Conservation (phyloP, 2,888 invertebrate species). For the Mythimna albipuncta region DNA sequence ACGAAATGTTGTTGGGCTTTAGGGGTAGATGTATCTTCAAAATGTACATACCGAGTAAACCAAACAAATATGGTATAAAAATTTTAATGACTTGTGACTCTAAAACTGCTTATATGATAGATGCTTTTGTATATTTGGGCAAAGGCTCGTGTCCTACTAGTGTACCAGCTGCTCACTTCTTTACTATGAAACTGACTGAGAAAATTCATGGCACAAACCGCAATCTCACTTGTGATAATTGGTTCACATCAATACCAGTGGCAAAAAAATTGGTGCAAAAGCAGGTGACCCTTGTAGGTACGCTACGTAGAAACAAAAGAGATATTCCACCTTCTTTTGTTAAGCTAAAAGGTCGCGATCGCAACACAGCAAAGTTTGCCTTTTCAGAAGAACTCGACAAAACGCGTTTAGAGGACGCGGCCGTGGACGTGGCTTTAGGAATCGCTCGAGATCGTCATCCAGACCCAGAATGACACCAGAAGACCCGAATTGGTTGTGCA, state of each 20-base stretch:
- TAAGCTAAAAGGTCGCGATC: conserved; percentile 28
- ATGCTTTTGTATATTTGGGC: conserved; percentile 35
- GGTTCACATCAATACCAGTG: conserved; percentile 36
- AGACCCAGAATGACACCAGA: no score
- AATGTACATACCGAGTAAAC: conserved; percentile 36
- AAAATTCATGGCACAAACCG: conserved; percentile 26
- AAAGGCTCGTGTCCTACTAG: conserved; percentile 32
- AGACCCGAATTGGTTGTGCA: no score
- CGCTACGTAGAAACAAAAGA: conserved; percentile 35
- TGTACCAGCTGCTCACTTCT: conserved; percentile 34
- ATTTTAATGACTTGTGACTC: conserved; percentile 25
- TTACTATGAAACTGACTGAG: conserved; percentile 11
- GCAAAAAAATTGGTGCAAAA: conserved; percentile 31
- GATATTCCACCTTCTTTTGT: conserved; percentile 39
- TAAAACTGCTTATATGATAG: conserved; percentile 25
- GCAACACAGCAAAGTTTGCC: conserved; percentile 34
- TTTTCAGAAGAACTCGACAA: conserved; percentile 24
- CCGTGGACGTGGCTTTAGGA: no score
- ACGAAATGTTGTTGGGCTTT: conserved; percentile 34
- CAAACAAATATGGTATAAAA: conserved; percentile 40
- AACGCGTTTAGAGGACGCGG: no score
- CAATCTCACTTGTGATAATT: conserved; percentile 20
- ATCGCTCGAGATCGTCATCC: no score
- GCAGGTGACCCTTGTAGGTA: conserved; percentile 33
- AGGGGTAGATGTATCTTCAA: conserved; percentile 30